These are phyloP conservation scores for Myiothlypis chrysogaster DNA, from an alignment of 2,797 vertebrate genomes.

Conservation along the genomic window DNA sequence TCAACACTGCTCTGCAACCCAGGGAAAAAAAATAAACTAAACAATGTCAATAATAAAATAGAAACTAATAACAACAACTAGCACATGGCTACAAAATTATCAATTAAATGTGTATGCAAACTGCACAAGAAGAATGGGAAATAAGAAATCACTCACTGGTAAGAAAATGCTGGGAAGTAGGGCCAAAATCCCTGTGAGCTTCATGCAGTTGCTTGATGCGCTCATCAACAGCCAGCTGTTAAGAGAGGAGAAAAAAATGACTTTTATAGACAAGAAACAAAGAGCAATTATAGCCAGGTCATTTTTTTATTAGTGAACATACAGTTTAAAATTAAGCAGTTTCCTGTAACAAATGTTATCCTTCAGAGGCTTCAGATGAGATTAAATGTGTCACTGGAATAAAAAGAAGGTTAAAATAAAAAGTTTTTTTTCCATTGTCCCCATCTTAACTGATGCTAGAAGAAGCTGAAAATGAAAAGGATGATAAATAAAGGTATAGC, in stretches of 20 bases:
- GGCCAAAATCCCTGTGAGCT: constrained; percentile 89
- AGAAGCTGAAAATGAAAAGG: background rate
- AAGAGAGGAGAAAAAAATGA: constrained; percentile 22
- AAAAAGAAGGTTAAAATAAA: background rate
- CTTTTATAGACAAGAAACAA: constrained; percentile 11
- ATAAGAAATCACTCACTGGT: constrained; percentile 82
- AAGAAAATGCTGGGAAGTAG: constrained; percentile 85
- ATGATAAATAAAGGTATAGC: background rate
- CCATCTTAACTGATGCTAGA: background rate
- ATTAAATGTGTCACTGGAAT: background rate
- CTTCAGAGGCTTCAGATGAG: background rate
- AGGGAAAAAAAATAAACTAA: background rate
- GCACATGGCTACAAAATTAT: background rate
- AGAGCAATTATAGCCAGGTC: background rate
- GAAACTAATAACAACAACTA: background rate
- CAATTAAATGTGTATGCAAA: background rate
- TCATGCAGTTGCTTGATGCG: constrained; percentile 92
- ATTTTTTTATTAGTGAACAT: background rate
- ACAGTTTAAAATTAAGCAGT: background rate
- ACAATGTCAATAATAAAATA: background rate
- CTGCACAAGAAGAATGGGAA: constrained; percentile 27
- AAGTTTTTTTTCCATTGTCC: fast-evolving
- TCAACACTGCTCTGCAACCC: background rate
- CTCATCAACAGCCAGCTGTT: constrained; percentile 87
- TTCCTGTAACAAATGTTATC: background rate